Conservation (phyloP, 2,888 invertebrate species). For the Drosophila vallismaia region DNA sequence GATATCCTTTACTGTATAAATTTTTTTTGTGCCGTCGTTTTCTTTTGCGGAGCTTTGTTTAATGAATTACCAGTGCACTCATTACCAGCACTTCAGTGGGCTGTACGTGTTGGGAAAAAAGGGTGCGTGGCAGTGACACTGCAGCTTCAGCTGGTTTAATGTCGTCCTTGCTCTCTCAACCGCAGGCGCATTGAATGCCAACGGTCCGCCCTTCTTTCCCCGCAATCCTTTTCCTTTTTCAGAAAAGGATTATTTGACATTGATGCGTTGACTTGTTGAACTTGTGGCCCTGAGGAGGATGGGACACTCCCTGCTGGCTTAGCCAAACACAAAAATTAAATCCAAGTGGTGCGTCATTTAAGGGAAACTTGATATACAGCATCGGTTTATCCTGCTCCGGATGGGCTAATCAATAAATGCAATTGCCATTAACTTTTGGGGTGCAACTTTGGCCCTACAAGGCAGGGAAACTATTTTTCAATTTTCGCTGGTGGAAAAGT, state of each 20-base stretch:
- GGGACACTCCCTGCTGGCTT: slow-evolving; percentile 21
- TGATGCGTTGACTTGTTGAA: slow-evolving; percentile 58
- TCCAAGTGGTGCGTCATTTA: slow-evolving; percentile 14
- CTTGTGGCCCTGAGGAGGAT: slow-evolving; percentile 26
- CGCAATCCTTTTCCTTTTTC: not conserved
- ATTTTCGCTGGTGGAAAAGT: slow-evolving; percentile 54
- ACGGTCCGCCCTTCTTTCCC: not conserved
- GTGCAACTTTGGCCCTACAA: slow-evolving; percentile 35
- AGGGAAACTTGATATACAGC: slow-evolving; percentile 10
- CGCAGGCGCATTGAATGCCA: slow-evolving; percentile 39
- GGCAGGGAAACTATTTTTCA: slow-evolving; percentile 64
- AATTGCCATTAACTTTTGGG: slow-evolving; percentile 47
- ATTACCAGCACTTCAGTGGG: slow-evolving; percentile 55
- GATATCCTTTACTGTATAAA: slow-evolving; percentile 9
- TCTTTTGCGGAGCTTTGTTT: slow-evolving; percentile 45
- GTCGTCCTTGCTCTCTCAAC: slow-evolving; percentile 43
- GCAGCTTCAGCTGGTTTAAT: slow-evolving; percentile 42
- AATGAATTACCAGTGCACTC: slow-evolving; percentile 64
- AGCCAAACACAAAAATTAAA: slow-evolving; percentile 24
- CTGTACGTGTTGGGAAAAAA: slow-evolving; percentile 4
- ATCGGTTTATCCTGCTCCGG: slow-evolving; percentile 8
- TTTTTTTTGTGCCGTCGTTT: slow-evolving; percentile 1
- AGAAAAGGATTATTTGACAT: slow-evolving; percentile 55
- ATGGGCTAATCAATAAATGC: slow-evolving; percentile 58
- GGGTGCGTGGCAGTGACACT: slow-evolving; percentile 54